These are phyloP conservation scores for Sceloporus undulatus DNA, from an alignment of 2,113 vertebrate genomes.

Conservation along the genomic window DNA sequence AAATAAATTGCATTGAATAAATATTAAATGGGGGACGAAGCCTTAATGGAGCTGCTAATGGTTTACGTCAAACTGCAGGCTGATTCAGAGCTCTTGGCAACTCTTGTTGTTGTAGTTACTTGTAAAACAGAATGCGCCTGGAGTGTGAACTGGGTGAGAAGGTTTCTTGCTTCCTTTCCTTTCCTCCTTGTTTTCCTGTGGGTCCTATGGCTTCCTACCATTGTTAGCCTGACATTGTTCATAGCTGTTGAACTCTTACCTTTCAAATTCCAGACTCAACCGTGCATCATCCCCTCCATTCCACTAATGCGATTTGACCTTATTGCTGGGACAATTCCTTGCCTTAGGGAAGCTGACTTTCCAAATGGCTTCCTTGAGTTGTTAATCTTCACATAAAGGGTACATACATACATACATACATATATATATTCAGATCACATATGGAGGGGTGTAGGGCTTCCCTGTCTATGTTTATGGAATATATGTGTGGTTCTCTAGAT, in stretches of 20 bases:
- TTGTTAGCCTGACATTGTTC: slow-evolving; percentile 34
- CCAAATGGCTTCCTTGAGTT: slow-evolving; percentile 38
- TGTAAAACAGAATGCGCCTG: neutral
- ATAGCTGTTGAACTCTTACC: slow-evolving; percentile 2
- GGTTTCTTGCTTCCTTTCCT: neutral
- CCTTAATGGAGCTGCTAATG: neutral
- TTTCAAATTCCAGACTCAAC: slow-evolving; percentile 34
- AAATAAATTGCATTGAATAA: slow-evolving; percentile 7
- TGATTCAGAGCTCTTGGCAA: neutral
- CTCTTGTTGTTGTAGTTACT: neutral
- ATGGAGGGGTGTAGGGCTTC: no score
- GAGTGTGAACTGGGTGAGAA: neutral
- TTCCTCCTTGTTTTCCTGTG: neutral
- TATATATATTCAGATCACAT: no score
- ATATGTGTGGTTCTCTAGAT: no score
- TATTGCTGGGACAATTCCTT: slow-evolving; percentile 6
- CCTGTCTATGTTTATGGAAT: no score
- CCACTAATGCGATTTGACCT: slow-evolving; percentile 15
- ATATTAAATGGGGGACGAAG: neutral
- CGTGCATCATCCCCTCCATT: neutral
- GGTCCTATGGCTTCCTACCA: slow-evolving; percentile 3
- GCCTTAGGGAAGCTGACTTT: slow-evolving; percentile 49
- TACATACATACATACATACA: neutral
- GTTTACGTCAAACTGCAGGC: slow-evolving; percentile 15
- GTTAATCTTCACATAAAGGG: slow-evolving; percentile 37